These are phyloP conservation scores for Eunapius fragilis DNA, from an alignment of 37 sponge, comb jelly and placozoan genomes.

Conservation along the genomic window DNA sequence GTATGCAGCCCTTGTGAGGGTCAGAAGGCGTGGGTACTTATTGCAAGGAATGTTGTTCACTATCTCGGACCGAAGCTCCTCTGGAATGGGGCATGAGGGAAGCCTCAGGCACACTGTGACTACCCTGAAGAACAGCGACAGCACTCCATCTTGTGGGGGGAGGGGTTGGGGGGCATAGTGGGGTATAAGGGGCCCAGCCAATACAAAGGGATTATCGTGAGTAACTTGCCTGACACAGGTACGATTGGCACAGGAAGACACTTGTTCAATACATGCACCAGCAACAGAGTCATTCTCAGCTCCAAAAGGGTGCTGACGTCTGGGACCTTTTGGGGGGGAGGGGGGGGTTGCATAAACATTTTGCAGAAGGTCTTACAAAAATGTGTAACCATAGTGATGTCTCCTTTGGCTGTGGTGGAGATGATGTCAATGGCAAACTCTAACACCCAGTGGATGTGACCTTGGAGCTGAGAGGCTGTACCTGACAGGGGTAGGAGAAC, in stretches of 20 bases:
- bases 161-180: not conserved
- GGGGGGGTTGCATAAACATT: not conserved
- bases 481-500: conserved; percentile 3
- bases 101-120: conserved; percentile 40
- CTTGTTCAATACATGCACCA: conserved; percentile 55
- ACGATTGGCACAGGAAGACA: conserved; percentile 12
- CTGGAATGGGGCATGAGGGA: conserved; percentile 36
- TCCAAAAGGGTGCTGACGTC: conserved; percentile 14
- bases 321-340: conserved; percentile 12
- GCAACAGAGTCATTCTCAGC: conserved; percentile 36
- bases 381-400: not conserved
- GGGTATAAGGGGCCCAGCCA: not conserved
- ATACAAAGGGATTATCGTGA: not conserved
- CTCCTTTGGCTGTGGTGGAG: conserved; percentile 20
- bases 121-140: conserved; percentile 59
- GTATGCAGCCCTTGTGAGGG: conserved; percentile 57
- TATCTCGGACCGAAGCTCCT: conserved; percentile 51
- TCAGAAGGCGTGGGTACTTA: conserved; percentile 34
- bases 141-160: conserved; percentile 23
- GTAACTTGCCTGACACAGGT: conserved; percentile 31
- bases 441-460: conserved; percentile 62
- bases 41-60: conserved; percentile 40
- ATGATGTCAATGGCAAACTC: conserved; percentile 47
- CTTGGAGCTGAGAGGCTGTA: conserved; percentile 40
- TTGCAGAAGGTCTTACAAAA: not conserved